Percentiles rank a stretch among this genome's conserved stretches.
phyloP scores from a whole-genome alignment of 2,113 vertebrate genomes.

The Apaloderma vittatum region DNA sequence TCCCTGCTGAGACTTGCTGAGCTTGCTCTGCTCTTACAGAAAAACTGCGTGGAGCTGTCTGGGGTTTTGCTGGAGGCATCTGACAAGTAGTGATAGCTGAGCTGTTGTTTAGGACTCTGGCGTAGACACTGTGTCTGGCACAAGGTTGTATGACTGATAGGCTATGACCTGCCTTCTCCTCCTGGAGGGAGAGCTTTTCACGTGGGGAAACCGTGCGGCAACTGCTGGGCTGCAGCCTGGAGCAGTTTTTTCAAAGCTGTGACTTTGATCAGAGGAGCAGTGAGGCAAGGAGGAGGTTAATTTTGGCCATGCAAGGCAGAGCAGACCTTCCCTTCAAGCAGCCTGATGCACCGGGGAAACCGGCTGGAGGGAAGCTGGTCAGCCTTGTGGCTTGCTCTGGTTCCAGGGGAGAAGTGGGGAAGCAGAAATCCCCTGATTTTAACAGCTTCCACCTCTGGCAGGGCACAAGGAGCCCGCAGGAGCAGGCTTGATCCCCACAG shows the following conservation, averaged over 20 bases:
- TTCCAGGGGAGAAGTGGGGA: background rate
- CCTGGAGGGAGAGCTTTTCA: background rate
- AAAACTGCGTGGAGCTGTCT: background rate
- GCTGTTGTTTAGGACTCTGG: background rate
- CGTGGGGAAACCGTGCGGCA: background rate
- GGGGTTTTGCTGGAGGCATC: constrained; percentile 39
- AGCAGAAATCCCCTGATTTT: background rate
- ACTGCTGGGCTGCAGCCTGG: background rate
- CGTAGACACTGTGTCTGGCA: background rate
- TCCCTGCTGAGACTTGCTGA: constrained; percentile 7
- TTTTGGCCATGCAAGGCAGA: background rate
- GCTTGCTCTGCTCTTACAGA: background rate
- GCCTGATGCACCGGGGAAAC: background rate
- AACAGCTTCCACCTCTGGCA: background rate
- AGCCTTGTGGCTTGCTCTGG: background rate
- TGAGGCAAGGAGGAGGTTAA: background rate
- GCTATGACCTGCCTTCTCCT: constrained; percentile 41
- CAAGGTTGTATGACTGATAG: constrained; percentile 18
- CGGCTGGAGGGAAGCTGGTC: background rate
- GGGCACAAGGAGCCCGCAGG: background rate
- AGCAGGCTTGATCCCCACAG: background rate
- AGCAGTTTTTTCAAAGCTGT: background rate
- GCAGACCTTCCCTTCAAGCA: background rate
- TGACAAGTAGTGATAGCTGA: constrained; percentile 28
- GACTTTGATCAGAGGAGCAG: background rate